phyloP scores from a whole-genome alignment of 2,113 vertebrate species.

The Ochotona princeps region DNA sequence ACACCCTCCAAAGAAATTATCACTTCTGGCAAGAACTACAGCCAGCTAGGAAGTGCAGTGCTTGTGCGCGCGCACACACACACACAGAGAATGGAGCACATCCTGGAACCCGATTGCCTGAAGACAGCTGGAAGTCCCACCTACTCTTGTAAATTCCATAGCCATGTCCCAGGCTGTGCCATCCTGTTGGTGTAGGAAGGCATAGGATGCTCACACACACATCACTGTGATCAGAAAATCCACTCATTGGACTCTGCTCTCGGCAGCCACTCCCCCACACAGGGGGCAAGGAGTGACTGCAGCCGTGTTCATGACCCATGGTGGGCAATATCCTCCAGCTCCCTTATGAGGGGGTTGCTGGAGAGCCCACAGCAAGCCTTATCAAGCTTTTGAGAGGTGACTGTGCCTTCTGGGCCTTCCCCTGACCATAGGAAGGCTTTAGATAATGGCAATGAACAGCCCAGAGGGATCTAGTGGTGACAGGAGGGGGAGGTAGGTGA shows the following conservation, averaged over 20 bases:
- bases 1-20: not conserved
- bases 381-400: constrained; percentile 1
- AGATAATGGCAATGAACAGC: not conserved
- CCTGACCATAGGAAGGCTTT: not conserved
- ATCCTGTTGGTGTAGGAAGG: constrained; percentile 46
- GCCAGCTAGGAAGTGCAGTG: not conserved
- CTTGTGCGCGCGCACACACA: not conserved
- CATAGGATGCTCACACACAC: not conserved
- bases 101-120: constrained; percentile 61
- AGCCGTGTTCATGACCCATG: not conserved
- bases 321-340: not conserved
- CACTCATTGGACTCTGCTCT: not conserved
- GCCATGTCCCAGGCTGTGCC: constrained; percentile 60
- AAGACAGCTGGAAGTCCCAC: constrained; percentile 73
- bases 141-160: constrained; percentile 82
- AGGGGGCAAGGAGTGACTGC: not conserved
- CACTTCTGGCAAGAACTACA: constrained; percentile 34
- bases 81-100: constrained; percentile 51
- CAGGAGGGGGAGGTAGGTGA: not conserved
- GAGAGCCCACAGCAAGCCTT: not conserved
- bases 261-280: not conserved
- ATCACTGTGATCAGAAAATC: not conserved
- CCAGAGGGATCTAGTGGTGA: not conserved
- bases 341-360: not conserved
- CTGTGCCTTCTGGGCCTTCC: not conserved